Percentiles rank a stretch among this genome's conserved stretches.
Conservation (phyloP, 2,888 invertebrate genomes). For the Polydrusus cervinus region DNA sequence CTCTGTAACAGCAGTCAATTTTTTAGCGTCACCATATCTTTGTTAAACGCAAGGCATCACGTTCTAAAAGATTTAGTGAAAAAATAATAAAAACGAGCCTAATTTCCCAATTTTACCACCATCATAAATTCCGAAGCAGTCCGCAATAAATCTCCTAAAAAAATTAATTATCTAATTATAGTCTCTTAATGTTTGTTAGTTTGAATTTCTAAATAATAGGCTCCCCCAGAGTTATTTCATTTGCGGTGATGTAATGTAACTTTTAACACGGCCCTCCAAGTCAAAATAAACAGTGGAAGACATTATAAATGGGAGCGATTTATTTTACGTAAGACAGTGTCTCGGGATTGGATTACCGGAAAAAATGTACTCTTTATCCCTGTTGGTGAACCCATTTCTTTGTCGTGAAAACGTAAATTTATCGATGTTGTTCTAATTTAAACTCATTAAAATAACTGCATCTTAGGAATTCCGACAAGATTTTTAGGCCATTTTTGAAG, state of each 20-base stretch:
- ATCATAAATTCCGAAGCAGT: slow-evolving; percentile 25
- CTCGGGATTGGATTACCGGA: slow-evolving; percentile 27
- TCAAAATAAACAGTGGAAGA: slow-evolving; percentile 48
- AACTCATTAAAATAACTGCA: slow-evolving; percentile 24
- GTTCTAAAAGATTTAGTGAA: slow-evolving; percentile 45
- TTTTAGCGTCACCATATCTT: slow-evolving; percentile 37
- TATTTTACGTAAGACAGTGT: slow-evolving; percentile 35
- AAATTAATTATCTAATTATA: slow-evolving; percentile 52
- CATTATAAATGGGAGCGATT: slow-evolving; percentile 44
- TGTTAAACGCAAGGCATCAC: slow-evolving; percentile 24
- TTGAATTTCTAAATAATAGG: slow-evolving; percentile 42
- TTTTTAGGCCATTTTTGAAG: neutral
- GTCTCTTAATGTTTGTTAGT: slow-evolving; percentile 33
- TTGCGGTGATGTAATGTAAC: slow-evolving; percentile 39
- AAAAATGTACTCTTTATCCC: slow-evolving; percentile 42
- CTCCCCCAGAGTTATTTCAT: slow-evolving; percentile 40
- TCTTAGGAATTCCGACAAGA: slow-evolving; percentile 10
- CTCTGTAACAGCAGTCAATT: slow-evolving; percentile 36
- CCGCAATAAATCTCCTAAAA: slow-evolving; percentile 43
- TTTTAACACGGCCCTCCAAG: slow-evolving; percentile 45
- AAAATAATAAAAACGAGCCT: slow-evolving; percentile 45
- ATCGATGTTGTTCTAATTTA: slow-evolving; percentile 21
- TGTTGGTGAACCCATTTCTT: slow-evolving; percentile 27
- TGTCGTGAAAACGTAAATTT: slow-evolving; percentile 31
- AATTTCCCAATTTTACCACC: slow-evolving; percentile 38